Evolutionary conservation across 2,888 invertebrate genomes (phyloP), one percentile per base, ranked within the genome.

Genomic region (Siphonodentalium dalli): DNA sequence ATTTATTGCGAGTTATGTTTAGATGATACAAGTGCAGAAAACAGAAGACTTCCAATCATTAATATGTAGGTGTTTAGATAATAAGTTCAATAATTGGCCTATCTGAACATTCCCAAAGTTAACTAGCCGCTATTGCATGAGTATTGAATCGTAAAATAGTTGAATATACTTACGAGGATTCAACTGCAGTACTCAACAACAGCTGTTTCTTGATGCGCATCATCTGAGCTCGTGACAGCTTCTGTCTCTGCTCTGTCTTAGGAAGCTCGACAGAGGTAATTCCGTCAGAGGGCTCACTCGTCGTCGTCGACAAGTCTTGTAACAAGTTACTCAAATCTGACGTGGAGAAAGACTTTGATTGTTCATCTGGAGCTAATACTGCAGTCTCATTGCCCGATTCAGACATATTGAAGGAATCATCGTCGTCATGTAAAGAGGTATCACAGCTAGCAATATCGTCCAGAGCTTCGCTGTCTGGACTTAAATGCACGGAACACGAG

Each of bases 401-500:
- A 13, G 51, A 53, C 28, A 33, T 43, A n/a, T n/a, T n/a, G n/a
- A n/a, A n/a, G n/a, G n/a, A n/a, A n/a, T n/a, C n/a, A 21, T 60
- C 61, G 50, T 52, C 40, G 24, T 60, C 52, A 15, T 57, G 52
- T 37, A 57, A 48, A 21, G 51, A 34, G 34, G 52, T 37, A 2
- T 57, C 54, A 38, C 63, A 65, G 53, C 50, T 55, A 23, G 68
- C 69, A n/a, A 54, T 54, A 44, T 72, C 72, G 52, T 76, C 75
- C 49, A 65, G 64, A 41, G 73, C 72, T 41, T 77, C 76, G 38
- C 65, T 68, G 5, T 77, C 78, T 0, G 71, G 72, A 56, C 70
- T 72, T 18, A 76, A 58, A 53, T 83, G 80, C 18, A 83, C 69
- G 2, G 82, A 83, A 13, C 79, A 79, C 3, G 80, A 80, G 8